These are phyloP conservation scores for Sparidentex hasta DNA, from an alignment of 2,797 vertebrate genomes.

Conservation along the genomic window DNA sequence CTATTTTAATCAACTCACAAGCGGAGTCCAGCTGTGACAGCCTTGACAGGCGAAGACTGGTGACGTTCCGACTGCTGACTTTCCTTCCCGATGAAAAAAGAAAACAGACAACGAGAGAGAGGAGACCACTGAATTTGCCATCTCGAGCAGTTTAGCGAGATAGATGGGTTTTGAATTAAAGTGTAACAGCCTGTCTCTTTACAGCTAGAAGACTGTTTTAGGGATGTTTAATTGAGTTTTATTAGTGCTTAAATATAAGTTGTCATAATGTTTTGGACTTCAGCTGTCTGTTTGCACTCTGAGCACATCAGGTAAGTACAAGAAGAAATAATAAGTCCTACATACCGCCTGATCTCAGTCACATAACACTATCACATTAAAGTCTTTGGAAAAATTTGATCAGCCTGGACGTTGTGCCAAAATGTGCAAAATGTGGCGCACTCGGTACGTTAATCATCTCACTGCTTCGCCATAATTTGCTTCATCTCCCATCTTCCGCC, in stretches of 20 bases:
- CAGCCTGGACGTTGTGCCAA: constrained; percentile 36
- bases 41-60: constrained; percentile 84
- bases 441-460: constrained; percentile 35
- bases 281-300: constrained; percentile 29
- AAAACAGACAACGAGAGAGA: constrained; percentile 7
- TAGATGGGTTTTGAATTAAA: constrained; percentile 79
- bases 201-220: constrained; percentile 62
- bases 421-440: constrained; percentile 48
- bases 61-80: constrained; percentile 79
- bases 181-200: constrained; percentile 74
- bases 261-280: constrained; percentile 51
- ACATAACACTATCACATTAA: constrained; percentile 5
- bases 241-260: constrained; percentile 63
- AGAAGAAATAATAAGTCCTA: not conserved
- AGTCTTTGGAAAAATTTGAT: constrained; percentile 30
- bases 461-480: constrained; percentile 45
- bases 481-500: constrained; percentile 36
- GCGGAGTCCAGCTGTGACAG: constrained; percentile 86
- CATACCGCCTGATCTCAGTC: not conserved
- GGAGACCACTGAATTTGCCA: constrained; percentile 63
- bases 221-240: constrained; percentile 58
- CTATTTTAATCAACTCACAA: constrained; percentile 88
- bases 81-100: constrained; percentile 39
- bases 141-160: constrained; percentile 76
- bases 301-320: not conserved